Conservation (phyloP, 2,797 vertebrate genomes). For the Megaceryle alcyon region DNA sequence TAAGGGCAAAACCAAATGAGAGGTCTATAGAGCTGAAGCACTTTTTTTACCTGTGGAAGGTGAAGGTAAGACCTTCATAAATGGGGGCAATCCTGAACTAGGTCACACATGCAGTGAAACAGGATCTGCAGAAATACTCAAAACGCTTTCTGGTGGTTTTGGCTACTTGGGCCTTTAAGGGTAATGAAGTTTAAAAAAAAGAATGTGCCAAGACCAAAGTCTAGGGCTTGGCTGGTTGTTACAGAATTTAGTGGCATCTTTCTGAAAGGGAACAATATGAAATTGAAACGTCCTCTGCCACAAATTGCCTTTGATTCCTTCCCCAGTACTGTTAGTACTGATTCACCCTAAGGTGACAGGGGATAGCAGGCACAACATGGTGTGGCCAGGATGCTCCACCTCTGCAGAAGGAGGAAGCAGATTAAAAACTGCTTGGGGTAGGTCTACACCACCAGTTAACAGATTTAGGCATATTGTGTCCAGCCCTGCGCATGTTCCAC, state of each 20-base stretch:
- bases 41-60: not conserved
- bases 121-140: not conserved
- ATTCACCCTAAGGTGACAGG: not conserved
- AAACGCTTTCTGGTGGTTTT: not conserved
- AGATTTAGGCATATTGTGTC: not conserved
- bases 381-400: not conserved
- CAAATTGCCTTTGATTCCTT: not conserved
- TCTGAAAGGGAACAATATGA: not conserved
- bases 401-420: not conserved
- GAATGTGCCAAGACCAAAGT: not conserved
- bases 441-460: not conserved
- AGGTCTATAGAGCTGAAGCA: not conserved
- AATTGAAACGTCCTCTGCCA: not conserved
- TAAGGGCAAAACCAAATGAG: not conserved
- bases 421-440: not conserved
- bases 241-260: not conserved
- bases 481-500: not conserved
- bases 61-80: not conserved
- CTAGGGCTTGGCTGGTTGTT: not conserved
- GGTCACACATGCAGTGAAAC: not conserved
- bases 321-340: not conserved
- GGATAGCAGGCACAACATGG: not conserved
- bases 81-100: not conserved
- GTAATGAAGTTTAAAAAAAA: not conserved
- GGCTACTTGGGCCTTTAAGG: not conserved